Base-by-base conservation (phyloP, 1,140 invertebrate species). In the Mya arenaria region DNA sequence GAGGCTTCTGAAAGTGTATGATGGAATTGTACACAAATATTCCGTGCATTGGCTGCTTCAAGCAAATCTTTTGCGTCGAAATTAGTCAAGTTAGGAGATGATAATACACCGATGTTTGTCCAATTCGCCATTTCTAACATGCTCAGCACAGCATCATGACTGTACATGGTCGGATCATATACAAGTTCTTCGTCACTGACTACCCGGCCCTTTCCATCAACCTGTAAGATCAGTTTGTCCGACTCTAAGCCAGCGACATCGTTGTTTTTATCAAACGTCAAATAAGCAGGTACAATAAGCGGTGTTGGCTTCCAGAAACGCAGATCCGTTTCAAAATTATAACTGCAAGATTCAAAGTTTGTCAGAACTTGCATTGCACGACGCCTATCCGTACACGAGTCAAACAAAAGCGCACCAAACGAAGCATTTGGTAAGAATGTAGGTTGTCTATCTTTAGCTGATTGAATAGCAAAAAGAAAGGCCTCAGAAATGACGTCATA, bases 271-370 rank as follows among this genome's bases (percentile, higher is more conserved):
- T 66, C 69, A 56, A 83, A 58, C 3, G 84, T n/a, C 4, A 89
- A 15, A 55, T 88, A 88, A 4, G 73, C 81, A 17, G 86, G 73
- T 23, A 82, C 84, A 32, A 75, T 69, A 8, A 25, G 23, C 17
- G 88, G 87, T 4, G 78, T 48, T 25, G 68, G 66, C 37, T 68
- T 41, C 25, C 52, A 72, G 15, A 13, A 19, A 39, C 41, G 58
- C 13, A 10, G 30, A 32, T n/a, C 32, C 6, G 28, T 25, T 28
- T 56, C 34, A 36, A 85, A 83, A 36, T 60, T 69, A 17, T 78
- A 78, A 15, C 55, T 58, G 73, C 89, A 89, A 28, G 87, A 81
- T 66, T 90, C 85, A 79, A 90, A 90, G 66, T 89, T 87, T 17
- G 85, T 63, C 15, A 90, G 23, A 0, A 75, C 75, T 56, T 89